phyloP scores from a whole-genome alignment of 2,888 invertebrate species.

The Globia sparganii region DNA sequence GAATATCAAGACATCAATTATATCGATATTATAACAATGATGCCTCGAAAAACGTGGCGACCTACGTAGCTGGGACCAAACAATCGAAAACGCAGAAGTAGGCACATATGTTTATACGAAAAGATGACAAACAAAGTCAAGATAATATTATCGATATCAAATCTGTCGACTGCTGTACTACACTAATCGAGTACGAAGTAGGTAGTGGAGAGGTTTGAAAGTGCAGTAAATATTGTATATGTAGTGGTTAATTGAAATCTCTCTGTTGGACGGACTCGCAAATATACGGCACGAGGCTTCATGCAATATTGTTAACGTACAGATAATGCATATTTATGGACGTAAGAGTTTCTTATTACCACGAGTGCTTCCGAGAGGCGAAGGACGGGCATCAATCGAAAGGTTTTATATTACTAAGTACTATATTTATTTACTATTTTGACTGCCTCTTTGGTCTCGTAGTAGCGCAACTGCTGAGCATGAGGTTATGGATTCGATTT shows the following conservation, averaged over 20 bases:
- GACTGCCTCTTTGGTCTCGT: too few relatives aligned
- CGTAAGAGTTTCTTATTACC: neutral
- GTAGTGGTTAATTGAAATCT: constrained; percentile 56
- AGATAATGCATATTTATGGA: constrained; percentile 22
- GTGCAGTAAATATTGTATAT: constrained; percentile 45
- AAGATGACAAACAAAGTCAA: neutral
- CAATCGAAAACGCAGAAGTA: neutral
- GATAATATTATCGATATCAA: constrained; percentile 4
- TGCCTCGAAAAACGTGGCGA: neutral
- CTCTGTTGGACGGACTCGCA: constrained; percentile 38
- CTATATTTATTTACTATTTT: neutral
- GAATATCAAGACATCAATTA: neutral
- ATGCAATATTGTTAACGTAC: constrained; percentile 28
- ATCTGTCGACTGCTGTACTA: constrained; percentile 9
- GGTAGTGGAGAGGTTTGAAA: constrained; percentile 38
- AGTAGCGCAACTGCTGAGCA: neutral
- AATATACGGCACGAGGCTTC: constrained; percentile 38
- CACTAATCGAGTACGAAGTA: constrained; percentile 15
- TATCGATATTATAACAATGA: neutral
- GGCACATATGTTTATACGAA: neutral
- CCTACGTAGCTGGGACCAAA: too few relatives aligned
- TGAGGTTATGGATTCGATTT: neutral
- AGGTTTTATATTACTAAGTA: constrained; percentile 8
- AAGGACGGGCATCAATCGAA: neutral
- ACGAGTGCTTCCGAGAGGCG: constrained; percentile 16